Percentiles rank a stretch among this genome's conserved stretches.
Evolutionary conservation across 2,888 invertebrate genomes (phyloP).

Genomic region (Mechanitis mazaeus): DNA sequence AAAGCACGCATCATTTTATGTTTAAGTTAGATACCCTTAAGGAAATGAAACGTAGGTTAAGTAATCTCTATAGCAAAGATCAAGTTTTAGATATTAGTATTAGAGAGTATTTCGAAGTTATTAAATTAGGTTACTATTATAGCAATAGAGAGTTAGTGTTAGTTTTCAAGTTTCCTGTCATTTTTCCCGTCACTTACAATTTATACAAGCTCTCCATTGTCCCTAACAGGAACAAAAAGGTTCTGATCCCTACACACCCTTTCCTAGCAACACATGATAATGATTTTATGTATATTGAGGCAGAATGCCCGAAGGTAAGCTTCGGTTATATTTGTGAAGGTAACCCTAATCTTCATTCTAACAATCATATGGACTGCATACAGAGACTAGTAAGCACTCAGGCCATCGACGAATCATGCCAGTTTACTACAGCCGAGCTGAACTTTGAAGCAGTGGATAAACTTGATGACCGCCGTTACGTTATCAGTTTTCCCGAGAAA

Average conservation of each 20-base stretch:
- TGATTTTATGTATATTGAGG: constrained; percentile 30
- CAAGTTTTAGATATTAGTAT: background rate
- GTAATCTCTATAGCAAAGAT: too few relatives aligned
- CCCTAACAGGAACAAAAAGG: constrained; percentile 25
- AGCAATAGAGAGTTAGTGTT: background rate
- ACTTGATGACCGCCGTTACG: too few relatives aligned
- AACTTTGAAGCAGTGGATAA: too few relatives aligned
- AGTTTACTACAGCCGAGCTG: too few relatives aligned
- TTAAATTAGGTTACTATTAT: background rate
- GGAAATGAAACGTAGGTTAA: too few relatives aligned
- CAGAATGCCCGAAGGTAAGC: constrained; percentile 32
- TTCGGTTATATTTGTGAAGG: constrained; percentile 25
- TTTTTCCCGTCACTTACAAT: background rate
- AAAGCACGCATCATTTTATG: background rate
- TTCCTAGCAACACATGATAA: constrained; percentile 27
- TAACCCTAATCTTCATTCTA: too few relatives aligned
- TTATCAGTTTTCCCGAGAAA: too few relatives aligned
- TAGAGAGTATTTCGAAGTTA: constrained; percentile 4
- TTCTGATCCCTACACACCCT: constrained; percentile 27
- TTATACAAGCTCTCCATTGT: background rate
- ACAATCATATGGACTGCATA: too few relatives aligned
- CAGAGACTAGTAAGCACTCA: too few relatives aligned
- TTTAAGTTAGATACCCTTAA: background rate
- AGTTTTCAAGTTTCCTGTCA: background rate
- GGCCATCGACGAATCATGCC: too few relatives aligned